Evolutionary conservation across 2,888 invertebrate species (phyloP), one percentile per base, ranked within the genome.

Genomic region (Cantharis flavilabris): DNA sequence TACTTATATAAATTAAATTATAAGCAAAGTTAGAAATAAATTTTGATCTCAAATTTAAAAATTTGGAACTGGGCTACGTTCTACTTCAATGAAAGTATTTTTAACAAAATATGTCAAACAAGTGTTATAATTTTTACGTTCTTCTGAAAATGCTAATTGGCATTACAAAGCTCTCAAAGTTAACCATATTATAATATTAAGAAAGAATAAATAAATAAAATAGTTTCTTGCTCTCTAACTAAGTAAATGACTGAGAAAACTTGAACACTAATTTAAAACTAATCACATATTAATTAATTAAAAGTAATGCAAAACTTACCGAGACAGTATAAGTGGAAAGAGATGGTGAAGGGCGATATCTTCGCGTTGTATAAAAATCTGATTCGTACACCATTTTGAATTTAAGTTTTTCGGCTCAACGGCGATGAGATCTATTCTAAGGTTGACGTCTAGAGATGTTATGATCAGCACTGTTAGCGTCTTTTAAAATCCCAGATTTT

Each of bases 301-400:
- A 7, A 49, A 49, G n/a, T 23, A 63, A 69, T 71, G 74, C 30
- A 23, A 88, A 89, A 92, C 95, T 93, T 91, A 96, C 95, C 94
- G 96, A 94, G 89, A 94, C 92, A 88, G 93, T 93, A 91, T 94
- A 94, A 86, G 94, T 92, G 84, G 93, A 91, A 81, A 91, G 88
- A 82, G 91, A 90, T 81, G 92, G 89, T 79, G 93, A 94, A 89
- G 95, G 90, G 89, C 94, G 91, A 88, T 94, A 94, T 90, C 96
- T 93, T 90, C 96, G 94, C 89, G 94, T 95, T 87, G 96, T 96
- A 90, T 95, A 95, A 90, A 95, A 96, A 91, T 96, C 96, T 92
- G 95, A 94, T 91, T 96, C 95, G 94, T 96, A 96, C 90, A 96
- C 96, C 96, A 96, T 96, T 90, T 91, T 92, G 85, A 79, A 73